Base-by-base conservation (phyloP, 2,888 invertebrate species). In the Caenorhabditis sp. region DNA sequence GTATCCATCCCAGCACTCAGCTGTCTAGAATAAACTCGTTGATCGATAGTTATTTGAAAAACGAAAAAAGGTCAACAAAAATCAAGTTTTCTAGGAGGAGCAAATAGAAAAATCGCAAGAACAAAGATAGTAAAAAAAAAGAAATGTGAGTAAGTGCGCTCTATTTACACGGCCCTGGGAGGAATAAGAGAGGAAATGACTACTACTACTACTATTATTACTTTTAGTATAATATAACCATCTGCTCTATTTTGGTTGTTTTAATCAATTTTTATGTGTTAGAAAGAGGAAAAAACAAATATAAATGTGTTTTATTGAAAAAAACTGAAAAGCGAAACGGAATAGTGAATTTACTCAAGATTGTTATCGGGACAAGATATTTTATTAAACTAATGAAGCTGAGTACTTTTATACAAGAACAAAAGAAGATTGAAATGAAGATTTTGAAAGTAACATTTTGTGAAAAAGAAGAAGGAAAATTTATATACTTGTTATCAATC, bases 61-160 rank as follows among this genome's bases (percentile, higher is more conserved):
- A 55, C 12, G 55, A 55, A 4, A 26, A 23, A 55, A 55, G 17
- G 55, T 55, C 55, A 55, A 55, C 55, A 55, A 55, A 55, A 55
- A 55, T 26, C 27, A 10, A 55, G 27, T 24, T 55, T 55, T 55
- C 27, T 51, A 23, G 6, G 19, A 24, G 27, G 55, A 55, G 55
- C 55, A 55, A 55, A 55, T 17, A 55, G 50, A 50, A 31, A 31
- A 43, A 43, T 12, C 51, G 23, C 51, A 51, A 21, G 21, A 23
- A 51, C 31, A 31, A 31, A 31, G 31, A 21, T n/a, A 8, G 51
- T 17, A 14, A 27, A 55, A 17, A 23, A 26, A 21, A 14, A 6
- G 1, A 17, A 55, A 55, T 10, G 55, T 23, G 55, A 43, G 55
- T 6, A 55, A 26, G 27, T 26, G 27, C 55, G 55, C 55, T 26